phyloP scores from a whole-genome alignment of 2,888 invertebrate species.

The Cephus runcator region DNA sequence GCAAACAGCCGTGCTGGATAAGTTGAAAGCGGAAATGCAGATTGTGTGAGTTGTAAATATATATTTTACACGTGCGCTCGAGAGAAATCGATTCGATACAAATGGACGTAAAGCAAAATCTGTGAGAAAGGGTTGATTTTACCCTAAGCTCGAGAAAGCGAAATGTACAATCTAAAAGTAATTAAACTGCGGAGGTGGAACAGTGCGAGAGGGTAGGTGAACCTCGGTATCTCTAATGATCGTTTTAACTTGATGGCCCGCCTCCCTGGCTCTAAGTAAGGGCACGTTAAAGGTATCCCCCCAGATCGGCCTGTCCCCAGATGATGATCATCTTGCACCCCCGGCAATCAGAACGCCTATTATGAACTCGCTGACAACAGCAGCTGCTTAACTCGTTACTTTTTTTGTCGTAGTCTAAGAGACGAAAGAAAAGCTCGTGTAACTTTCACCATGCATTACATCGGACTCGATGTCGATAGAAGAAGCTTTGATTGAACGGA shows the following conservation, averaged over 20 bases:
- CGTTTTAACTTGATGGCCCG: conserved; percentile 10
- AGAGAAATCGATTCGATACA: not conserved
- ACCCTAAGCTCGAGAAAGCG: conserved; percentile 39
- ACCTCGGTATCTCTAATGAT: conserved; percentile 24
- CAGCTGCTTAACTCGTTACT: conserved; percentile 1
- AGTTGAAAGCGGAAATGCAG: not conserved
- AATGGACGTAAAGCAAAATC: not conserved
- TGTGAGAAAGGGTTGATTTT: conserved; percentile 24
- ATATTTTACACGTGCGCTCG: not conserved
- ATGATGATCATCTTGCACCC: not conserved
- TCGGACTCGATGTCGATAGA: not conserved
- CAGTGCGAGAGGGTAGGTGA: conserved; percentile 31
- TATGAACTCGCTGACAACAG: conserved; percentile 29
- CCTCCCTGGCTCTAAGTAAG: not conserved
- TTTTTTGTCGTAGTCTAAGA: not conserved
- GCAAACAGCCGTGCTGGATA: not conserved
- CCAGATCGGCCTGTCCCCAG: not conserved
- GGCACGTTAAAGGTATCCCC: not conserved
- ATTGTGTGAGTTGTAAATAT: not conserved
- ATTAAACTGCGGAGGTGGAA: conserved; percentile 30
- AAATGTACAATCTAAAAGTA: conserved; percentile 35
- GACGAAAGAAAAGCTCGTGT: not conserved
- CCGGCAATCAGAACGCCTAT: conserved; percentile 21
- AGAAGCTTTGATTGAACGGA: not conserved
- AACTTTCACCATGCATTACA: not conserved